Percentiles rank a stretch among this genome's conserved stretches.
These are phyloP conservation scores for Perca flavescens DNA, from an alignment of 2,113 vertebrate species.

Conservation along the genomic window DNA sequence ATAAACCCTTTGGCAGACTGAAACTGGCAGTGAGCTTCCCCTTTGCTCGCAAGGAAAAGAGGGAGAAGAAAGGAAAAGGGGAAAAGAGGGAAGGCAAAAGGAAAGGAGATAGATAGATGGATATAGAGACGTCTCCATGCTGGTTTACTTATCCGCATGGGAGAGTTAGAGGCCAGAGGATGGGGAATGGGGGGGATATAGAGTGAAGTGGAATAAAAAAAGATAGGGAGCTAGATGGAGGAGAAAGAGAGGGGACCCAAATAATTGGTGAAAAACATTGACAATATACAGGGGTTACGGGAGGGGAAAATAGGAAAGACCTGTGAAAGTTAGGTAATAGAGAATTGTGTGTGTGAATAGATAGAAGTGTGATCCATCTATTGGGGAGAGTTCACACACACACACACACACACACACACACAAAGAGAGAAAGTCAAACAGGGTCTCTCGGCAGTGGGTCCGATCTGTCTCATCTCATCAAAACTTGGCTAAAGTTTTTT, in stretches of 20 bases:
- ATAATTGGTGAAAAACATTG: slow-evolving; percentile 70
- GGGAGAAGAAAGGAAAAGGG: slow-evolving; percentile 69
- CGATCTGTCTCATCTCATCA: slow-evolving; percentile 75
- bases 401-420: slow-evolving; percentile 27
- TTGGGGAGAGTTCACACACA: slow-evolving; percentile 58
- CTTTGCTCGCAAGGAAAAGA: slow-evolving; percentile 80
- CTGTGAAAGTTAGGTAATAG: slow-evolving; percentile 74
- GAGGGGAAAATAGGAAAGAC: slow-evolving; percentile 68
- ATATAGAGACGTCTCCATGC: slow-evolving; percentile 83
- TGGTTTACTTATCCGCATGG: slow-evolving; percentile 79
- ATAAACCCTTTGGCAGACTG: slow-evolving; percentile 88
- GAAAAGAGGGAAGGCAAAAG: slow-evolving; percentile 64
- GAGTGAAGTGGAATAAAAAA: slow-evolving; percentile 72
- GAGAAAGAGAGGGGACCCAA: slow-evolving; percentile 68
- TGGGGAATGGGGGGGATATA: slow-evolving; percentile 60
- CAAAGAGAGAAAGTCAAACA: slow-evolving; percentile 47
- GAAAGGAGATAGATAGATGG: slow-evolving; percentile 79
- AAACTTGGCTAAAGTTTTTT: slow-evolving; percentile 80
- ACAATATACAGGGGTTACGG: slow-evolving; percentile 69
- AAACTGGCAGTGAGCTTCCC: slow-evolving; percentile 88
- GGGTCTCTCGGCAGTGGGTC: slow-evolving; percentile 68
- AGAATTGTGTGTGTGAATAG: slow-evolving; percentile 64
- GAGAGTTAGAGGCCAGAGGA: slow-evolving; percentile 72
- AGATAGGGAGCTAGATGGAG: slow-evolving; percentile 69
- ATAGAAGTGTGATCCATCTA: slow-evolving; percentile 65